Base-by-base conservation (phyloP, 2,888 invertebrate species). In the Caenorhabditis sp. region DNA sequence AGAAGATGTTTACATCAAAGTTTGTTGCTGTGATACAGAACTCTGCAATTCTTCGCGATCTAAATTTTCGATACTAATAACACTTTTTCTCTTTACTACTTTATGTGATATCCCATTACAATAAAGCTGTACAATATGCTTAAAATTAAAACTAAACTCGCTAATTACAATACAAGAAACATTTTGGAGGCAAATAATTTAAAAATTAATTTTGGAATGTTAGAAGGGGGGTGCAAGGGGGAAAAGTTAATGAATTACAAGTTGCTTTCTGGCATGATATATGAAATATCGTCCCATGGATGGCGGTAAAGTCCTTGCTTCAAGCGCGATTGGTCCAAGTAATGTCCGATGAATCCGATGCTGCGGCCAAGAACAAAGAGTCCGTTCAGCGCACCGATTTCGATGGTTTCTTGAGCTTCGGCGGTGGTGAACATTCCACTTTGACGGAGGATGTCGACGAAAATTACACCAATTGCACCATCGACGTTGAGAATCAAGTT, bases 401-500 rank as follows among this genome's bases (percentile, higher is more conserved):
- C 93, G 61, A 99, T 93, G 88, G 97, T 97, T 88, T 96, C 97
- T 88, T 95, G 93, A 0, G 99, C 95, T 89, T 99, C 99, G 89
- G 97, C 97, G 87, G 94, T 90, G 2, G 87, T 82, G 67, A 81
- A 79, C 78, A 79, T 77, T 23, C 77, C 77, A 43, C 72, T 88
- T 94, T 95, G 93, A 49, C 95, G 91, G 81, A 99, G 91, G 91
- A 99, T 92, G 89, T 99, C 99, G 26, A 99, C 97, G 90, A 99
- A 97, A 20, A 95, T 93, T 53, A 95, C 95, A 0, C 96, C 99
- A 84, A 99, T 97, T 78, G 97, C 93, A 67, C 99, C 99, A 90
- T 99, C 99, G 23, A 99, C 99, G 90, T 99, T 99, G 74, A 99
- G 91, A 88, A 99, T 99, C 67, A 99, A 91, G 91, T 99, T 99